Evolutionary conservation across 1,140 invertebrate genomes (phyloP), one percentile per base, ranked within the genome.

Genomic region (Teleogryllus occipitalis): DNA sequence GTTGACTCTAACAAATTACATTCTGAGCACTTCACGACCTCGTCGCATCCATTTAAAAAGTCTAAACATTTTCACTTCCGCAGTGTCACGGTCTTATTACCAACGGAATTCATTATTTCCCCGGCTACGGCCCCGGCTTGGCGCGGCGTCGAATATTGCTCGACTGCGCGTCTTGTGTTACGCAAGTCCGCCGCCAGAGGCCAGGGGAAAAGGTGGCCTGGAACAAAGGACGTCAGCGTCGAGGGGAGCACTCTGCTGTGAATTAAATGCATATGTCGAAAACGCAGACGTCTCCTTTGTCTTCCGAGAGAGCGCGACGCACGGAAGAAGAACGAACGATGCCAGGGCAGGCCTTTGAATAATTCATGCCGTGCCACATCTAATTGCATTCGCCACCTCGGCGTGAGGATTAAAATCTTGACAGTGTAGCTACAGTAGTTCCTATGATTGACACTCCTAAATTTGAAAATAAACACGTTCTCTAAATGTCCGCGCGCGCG

Each of bases 251-350:
- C 18, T 65, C 54, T 65, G 18, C 54, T 65, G 54, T 65, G 54
- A 65, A 65, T 65, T 65, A 65, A 65, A 65, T 65, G 54, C 54
- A 65, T 65, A 65, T 65, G 54, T 65, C 54, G 54, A 65, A 65
- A 65, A 65, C 54, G 54, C 54, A 18, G 18, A 18, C 54, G 54
- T 65, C 54, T 65, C 54, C 18, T 65, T 65, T 65, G 54, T 65
- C 10, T 65, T 65, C 10, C 54, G 10, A 14, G 10, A 18, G 54
- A 65, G 54, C 54, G 10, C 54, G 10, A 65, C 54, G 54, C 54
- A 18, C 54, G 54, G 54, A 18, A 65, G 54, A 65, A 65, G 54
- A 39, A 65, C 54, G 18, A 65, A 10, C 54, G 10, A 65, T 10
- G 54, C 10, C 54, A 14, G 54, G 18, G 54, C 10, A 65, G 54